Evolutionary conservation across 2,888 invertebrate genomes (phyloP), one percentile per base, ranked within the genome.

Genomic region (Heterodera filipjevi): DNA sequence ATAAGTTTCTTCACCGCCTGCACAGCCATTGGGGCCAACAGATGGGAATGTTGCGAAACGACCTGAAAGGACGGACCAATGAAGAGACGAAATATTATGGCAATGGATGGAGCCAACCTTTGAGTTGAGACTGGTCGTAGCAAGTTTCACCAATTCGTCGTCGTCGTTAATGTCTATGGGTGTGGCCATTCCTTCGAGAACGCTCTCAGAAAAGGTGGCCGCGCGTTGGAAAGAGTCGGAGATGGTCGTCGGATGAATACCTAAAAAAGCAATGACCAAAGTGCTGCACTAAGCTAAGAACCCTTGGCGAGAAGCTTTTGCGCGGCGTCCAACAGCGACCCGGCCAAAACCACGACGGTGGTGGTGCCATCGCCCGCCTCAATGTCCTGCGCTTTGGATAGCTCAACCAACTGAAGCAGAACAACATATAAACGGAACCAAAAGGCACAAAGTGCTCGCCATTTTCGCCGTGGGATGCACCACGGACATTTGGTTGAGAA

Each of bases 321-420:
- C 75, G 95, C 94, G 75, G 96, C 95, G 90, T 98, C 96, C 77
- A 99, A 91, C 74, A 99, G 90, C 83, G 96, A 95, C 74, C 99
- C 99, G 84, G 97, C 98, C 87, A 99, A 93, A 10, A 99, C 95
- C 16, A 98, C 98, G 77, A 99, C 99, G 33, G 96, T 95, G 16
- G 99, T 99, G 33, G 99, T 99, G 79, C 99, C 99, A 92, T 99
- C 99, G 71, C 99, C 99, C 86, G 99, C 99, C 91, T 98, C 98
- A 86, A 97, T 93, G 90, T 99, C 99, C 91, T 89, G 99, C 30
- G 99, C 98, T 88, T 95, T 94, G 1, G 98, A 97, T 83, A 99
- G 91, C 91, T 99, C 99, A 6, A 99, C 99, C 89, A 99, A 92
- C 95, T 95, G 89, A 76, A 71, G 59, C 46, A 64, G 8, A 35